phyloP scores from a whole-genome alignment of 2,888 invertebrate species.

The Yponomeuta plumbellus region DNA sequence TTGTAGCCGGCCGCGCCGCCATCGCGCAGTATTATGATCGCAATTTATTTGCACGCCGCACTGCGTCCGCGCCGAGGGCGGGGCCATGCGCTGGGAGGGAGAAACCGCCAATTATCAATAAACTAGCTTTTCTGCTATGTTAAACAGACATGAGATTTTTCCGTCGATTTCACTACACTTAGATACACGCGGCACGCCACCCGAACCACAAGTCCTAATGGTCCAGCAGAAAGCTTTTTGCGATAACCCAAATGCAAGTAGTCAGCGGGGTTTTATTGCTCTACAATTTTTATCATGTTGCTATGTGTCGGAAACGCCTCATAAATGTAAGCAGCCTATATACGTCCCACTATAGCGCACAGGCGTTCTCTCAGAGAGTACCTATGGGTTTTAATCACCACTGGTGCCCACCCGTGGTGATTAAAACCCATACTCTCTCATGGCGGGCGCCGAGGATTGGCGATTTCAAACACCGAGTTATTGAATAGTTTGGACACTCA shows the following conservation, averaged over 20 bases:
- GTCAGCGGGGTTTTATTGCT: constrained; percentile 8
- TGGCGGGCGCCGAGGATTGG: too few relatives aligned
- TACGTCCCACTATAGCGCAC: too few relatives aligned
- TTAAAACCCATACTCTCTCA: too few relatives aligned
- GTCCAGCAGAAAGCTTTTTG: constrained; percentile 54
- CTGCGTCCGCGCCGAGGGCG: constrained; percentile 39
- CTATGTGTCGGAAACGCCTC: not conserved
- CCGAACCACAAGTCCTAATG: constrained; percentile 36
- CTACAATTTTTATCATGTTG: constrained; percentile 8
- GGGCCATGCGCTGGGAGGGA: constrained; percentile 49
- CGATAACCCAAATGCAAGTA: constrained; percentile 32
- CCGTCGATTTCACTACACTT: constrained; percentile 58
- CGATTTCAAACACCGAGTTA: too few relatives aligned
- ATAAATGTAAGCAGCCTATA: too few relatives aligned
- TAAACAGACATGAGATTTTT: constrained; percentile 70
- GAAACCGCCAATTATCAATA: constrained; percentile 70
- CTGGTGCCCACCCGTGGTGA: too few relatives aligned
- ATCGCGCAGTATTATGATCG: constrained; percentile 57
- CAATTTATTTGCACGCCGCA: constrained; percentile 52
- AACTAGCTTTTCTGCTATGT: constrained; percentile 71
- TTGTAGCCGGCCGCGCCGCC: constrained; percentile 43
- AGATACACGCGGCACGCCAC: not conserved
- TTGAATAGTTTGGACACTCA: too few relatives aligned
- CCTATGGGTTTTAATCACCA: too few relatives aligned
- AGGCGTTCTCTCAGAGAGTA: too few relatives aligned